Evolutionary conservation across 1,140 invertebrate species (phyloP).

Genomic region (Pseudomyrmex dendroicus): DNA sequence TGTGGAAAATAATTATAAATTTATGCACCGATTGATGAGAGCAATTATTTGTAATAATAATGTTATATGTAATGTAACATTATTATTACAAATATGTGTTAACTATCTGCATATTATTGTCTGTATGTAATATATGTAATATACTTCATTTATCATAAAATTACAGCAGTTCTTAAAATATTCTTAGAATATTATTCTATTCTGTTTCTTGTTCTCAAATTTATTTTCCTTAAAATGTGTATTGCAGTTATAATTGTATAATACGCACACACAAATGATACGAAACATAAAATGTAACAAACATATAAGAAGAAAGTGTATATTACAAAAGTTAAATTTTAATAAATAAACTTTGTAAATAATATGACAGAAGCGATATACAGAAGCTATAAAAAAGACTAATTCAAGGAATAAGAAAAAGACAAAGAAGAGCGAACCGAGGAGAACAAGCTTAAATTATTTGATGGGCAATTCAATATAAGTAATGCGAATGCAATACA

Average conservation of each 20-base stretch:
- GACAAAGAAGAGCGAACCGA: slow-evolving; percentile 48
- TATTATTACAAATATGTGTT: slow-evolving; percentile 45
- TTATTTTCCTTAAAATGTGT: neutral
- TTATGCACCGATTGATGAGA: slow-evolving; percentile 67
- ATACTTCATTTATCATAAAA: slow-evolving; percentile 66
- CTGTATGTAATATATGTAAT: slow-evolving; percentile 68
- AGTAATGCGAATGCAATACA: neutral
- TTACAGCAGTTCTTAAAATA: slow-evolving; percentile 68
- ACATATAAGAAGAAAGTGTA: neutral
- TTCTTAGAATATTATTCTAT: neutral
- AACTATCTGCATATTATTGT: slow-evolving; percentile 73
- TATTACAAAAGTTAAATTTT: no score
- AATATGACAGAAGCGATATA: slow-evolving; percentile 10
- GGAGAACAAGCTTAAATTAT: slow-evolving; percentile 64
- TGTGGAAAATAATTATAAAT: slow-evolving; percentile 68
- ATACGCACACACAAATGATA: slow-evolving; percentile 3
- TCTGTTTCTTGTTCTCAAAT: neutral
- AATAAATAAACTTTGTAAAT: slow-evolving; percentile 11
- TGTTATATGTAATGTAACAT: slow-evolving; percentile 70
- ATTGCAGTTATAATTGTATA: neutral
- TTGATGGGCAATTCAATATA: slow-evolving; percentile 37
- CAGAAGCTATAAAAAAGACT: slow-evolving; percentile 21
- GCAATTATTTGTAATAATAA: slow-evolving; percentile 25
- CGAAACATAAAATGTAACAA: slow-evolving; percentile 18
- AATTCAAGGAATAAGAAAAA: no score